A percentile compares a stretch with the other conserved stretches of the same genome.
These are phyloP conservation scores for Myathropa florea DNA, from an alignment of 2,888 invertebrate genomes.

Conservation along the genomic window DNA sequence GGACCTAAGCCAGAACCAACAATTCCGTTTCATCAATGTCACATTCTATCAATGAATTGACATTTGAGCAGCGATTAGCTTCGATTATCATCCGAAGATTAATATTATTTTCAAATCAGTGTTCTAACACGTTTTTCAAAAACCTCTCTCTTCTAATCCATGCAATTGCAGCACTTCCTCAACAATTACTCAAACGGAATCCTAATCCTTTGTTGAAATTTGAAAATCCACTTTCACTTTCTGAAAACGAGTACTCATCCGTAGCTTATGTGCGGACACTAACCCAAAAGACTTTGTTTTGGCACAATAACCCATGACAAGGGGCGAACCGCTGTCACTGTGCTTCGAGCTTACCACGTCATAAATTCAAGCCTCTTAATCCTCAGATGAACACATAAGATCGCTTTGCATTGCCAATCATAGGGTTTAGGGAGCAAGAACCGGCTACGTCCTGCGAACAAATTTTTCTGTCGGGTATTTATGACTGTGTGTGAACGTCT, in stretches of 20 bases:
- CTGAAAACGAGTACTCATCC: background rate
- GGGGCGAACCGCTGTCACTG: background rate
- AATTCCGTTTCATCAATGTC: no score
- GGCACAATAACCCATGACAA: background rate
- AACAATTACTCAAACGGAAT: background rate
- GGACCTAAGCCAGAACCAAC: no score
- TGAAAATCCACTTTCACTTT: background rate
- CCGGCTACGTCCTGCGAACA: background rate
- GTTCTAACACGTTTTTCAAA: no score
- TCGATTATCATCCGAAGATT: no score
- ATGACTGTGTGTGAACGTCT: background rate
- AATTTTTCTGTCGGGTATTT: background rate
- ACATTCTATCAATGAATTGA: no score
- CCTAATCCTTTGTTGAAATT: background rate
- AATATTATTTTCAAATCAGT: no score
- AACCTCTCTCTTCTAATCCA: background rate
- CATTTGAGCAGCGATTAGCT: no score
- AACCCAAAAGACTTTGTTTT: background rate
- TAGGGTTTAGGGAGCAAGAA: background rate
- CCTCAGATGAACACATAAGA: background rate
- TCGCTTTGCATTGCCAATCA: background rate
- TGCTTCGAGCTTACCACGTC: background rate
- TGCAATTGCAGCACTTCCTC: background rate
- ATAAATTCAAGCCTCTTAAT: background rate
- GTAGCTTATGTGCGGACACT: background rate